Percentiles rank a stretch among this genome's conserved stretches.
Evolutionary conservation across 2,797 vertebrate species (phyloP).

Genomic region (Tolypeutes matacus): DNA sequence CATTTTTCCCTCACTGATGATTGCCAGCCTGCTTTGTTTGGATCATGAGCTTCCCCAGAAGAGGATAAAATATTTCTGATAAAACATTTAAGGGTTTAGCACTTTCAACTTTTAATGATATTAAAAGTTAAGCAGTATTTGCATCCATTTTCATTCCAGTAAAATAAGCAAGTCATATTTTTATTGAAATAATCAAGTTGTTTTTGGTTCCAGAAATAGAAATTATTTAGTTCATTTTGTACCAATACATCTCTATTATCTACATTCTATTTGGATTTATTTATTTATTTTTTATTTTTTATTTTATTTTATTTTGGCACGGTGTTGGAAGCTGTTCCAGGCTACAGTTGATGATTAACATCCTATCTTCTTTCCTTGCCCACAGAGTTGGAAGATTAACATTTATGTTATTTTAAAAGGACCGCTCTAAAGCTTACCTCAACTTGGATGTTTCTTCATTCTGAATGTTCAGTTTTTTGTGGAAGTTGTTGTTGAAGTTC

Average conservation of each 20-base stretch:
- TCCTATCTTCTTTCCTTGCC: slow-evolving; percentile 33
- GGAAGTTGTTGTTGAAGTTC: background rate
- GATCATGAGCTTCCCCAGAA: background rate
- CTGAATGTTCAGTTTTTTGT: background rate
- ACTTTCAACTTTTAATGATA: background rate
- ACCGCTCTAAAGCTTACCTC: slow-evolving; percentile 26
- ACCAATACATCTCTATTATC: background rate
- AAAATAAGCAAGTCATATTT: background rate
- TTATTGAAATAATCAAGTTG: background rate
- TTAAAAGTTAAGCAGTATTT: background rate
- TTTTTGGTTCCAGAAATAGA: slow-evolving; percentile 3
- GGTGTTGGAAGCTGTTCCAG: background rate
- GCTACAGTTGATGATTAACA: background rate
- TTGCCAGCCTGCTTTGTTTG: background rate
- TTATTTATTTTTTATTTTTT: too few species aligned
- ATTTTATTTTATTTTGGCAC: background rate
- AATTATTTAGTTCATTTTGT: background rate
- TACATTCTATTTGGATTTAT: background rate
- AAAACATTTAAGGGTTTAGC: background rate
- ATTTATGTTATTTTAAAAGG: slow-evolving; percentile 37
- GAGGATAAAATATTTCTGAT: background rate
- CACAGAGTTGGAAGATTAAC: slow-evolving; percentile 36
- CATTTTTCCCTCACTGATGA: background rate
- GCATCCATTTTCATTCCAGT: background rate
- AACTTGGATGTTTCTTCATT: slow-evolving; percentile 17